Percentiles rank a stretch among this genome's conserved stretches.
Evolutionary conservation across 2,797 vertebrate species (phyloP).

Genomic region (Fistularia tabacaria): DNA sequence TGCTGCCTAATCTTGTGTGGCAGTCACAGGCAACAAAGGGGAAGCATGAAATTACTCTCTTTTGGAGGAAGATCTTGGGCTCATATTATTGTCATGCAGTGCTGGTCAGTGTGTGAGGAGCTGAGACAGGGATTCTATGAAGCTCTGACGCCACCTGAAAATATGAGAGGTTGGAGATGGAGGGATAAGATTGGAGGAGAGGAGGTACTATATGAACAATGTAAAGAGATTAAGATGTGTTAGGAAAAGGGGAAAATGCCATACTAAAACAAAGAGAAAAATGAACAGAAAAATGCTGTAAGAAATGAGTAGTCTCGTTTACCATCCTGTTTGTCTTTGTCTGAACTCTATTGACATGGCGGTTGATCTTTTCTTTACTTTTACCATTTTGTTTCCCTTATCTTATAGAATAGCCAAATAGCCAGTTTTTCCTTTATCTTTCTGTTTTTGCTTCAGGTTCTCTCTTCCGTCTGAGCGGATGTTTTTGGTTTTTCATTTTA

Average conservation of each 20-base stretch:
- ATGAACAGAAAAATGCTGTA: too few species aligned
- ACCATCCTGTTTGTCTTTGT: too few species aligned
- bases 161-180: constrained; percentile 51
- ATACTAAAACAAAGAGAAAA: constrained; percentile 13
- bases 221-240: constrained; percentile 10
- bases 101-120: constrained; percentile 27
- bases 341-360: too few species aligned
- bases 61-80: constrained; percentile 14
- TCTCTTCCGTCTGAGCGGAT: constrained; percentile 11
- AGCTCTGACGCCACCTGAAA: constrained; percentile 54
- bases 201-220: constrained; percentile 36
- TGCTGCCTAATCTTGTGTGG: constrained; percentile 37
- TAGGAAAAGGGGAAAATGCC: constrained; percentile 12
- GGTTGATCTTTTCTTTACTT: too few species aligned
- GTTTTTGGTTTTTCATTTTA: not conserved
- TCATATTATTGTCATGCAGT: constrained; percentile 25
- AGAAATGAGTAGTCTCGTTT: too few species aligned
- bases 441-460: constrained; percentile 15
- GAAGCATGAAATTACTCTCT: constrained; percentile 14
- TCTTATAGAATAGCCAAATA: too few species aligned
- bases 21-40: constrained; percentile 16
- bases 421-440: constrained; percentile 20
- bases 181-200: constrained; percentile 48
- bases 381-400: too few species aligned
- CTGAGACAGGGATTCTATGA: constrained; percentile 30